These are phyloP conservation scores for Myotis lucifugus DNA, from an alignment of 2,113 vertebrate species.

Conservation along the genomic window DNA sequence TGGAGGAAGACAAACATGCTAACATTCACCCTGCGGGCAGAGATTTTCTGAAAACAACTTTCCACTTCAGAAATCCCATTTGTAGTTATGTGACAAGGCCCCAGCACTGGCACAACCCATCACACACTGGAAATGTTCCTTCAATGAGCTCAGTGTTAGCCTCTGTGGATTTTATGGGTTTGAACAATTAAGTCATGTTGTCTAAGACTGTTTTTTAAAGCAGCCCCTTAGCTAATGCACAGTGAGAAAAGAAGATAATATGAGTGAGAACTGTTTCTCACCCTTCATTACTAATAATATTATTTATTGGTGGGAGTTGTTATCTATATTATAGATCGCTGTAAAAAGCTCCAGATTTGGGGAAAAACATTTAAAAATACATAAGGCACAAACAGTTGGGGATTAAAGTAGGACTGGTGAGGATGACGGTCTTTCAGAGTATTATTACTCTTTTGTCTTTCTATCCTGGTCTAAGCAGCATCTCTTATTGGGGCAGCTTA, in stretches of 20 bases:
- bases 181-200: slow-evolving; percentile 35
- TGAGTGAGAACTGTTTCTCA: slow-evolving; percentile 12
- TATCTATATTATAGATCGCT: not conserved
- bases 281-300: slow-evolving; percentile 28
- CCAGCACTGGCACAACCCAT: not conserved
- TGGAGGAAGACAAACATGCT: not conserved
- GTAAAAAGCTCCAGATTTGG: not conserved
- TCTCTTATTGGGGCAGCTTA: not conserved
- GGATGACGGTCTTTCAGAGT: not conserved
- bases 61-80: not conserved
- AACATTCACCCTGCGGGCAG: not conserved
- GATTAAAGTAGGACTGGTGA: not conserved
- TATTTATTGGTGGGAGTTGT: not conserved
- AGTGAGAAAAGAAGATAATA: not conserved
- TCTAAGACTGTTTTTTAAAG: slow-evolving; percentile 3
- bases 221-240: not conserved
- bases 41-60: slow-evolving; percentile 43
- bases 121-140: not conserved
- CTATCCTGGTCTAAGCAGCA: not conserved
- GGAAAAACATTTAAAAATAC: not conserved
- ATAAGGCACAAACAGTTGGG: not conserved
- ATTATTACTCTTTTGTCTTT: not conserved
- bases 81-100: not conserved
- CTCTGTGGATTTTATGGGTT: not conserved
- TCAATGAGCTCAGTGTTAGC: not conserved